These are phyloP conservation scores for Tapirus terrestris DNA, from an alignment of 2,113 vertebrate species.

Conservation along the genomic window DNA sequence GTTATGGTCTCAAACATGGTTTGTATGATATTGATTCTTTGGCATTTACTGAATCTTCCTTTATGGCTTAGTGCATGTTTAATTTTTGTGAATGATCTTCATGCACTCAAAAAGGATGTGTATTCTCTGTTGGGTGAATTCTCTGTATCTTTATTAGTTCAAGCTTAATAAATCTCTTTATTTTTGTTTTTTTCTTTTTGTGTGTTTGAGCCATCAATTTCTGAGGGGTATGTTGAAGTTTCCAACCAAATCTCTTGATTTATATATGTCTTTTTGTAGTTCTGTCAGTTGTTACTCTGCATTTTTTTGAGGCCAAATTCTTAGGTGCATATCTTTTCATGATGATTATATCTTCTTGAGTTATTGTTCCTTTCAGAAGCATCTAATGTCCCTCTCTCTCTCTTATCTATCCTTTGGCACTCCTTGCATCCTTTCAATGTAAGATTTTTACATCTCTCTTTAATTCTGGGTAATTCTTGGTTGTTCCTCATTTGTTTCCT, in stretches of 20 bases:
- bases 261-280: neutral
- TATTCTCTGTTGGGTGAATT: neutral
- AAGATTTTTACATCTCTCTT: neutral
- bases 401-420: neutral
- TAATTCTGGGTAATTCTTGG: neutral
- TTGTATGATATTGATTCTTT: neutral
- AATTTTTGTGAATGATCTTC: neutral
- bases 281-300: neutral
- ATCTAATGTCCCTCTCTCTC: neutral
- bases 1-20: neutral
- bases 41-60: neutral
- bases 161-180: constrained; percentile 3
- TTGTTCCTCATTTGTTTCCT: neutral
- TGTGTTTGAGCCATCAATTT: constrained; percentile 1
- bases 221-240: neutral
- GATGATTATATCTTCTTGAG: neutral
- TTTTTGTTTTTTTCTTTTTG: neutral
- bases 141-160: neutral
- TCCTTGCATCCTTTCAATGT: neutral
- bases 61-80: neutral
- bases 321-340: neutral
- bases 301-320: constrained; percentile 20
- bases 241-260: constrained; percentile 17
- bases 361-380: neutral
- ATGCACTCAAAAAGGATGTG: neutral